Base-by-base conservation (phyloP, 2,113 vertebrate genomes). In the Lagenorhynchus albirostris region DNA sequence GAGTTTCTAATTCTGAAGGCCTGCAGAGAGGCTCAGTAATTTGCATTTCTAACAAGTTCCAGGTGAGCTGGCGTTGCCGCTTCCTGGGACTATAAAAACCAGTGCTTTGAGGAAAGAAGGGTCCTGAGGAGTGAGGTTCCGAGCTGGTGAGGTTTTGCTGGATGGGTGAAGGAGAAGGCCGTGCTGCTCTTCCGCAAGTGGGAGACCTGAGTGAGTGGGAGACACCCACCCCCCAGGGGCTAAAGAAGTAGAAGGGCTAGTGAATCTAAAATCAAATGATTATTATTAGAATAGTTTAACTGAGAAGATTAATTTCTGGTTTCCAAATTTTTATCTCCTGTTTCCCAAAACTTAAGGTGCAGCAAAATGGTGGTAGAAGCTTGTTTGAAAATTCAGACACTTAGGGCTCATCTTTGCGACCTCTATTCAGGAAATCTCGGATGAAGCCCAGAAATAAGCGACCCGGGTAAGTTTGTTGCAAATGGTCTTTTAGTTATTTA, bases 41-140 rank as follows among this genome's bases (percentile, higher is more conserved):
- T 86, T 92, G 23, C 88, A 92, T n/a, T 83, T 94, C 25, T 92
- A 92, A 79, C 23, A 84, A 81, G 33, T 71, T 96, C 18, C 58
- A 76, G 3, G 47, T 73, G 38, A 83, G 23, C 29, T 63, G 33
- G 47, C 41, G 3, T 41, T 58, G 12, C 25, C 65, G 18, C 5
- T n/a, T 76, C 29, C 8, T 18, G 8, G 20, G 63, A 68, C 9
- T 80, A 26, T 62, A 26, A 77, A 68, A 67, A 77, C 4, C 25
- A 55, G n/a, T 74, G 2, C 31, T 93, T 29, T 63, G 41, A 67
- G 9, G 8, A 62, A 68, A 50, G 21, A 67, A 50, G 36, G 4
- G 0, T n/a, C 3, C 53, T 71, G 20, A 67, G n/a, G 31, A 73
- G 58, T 55, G 70, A 23, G 4, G 53, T 73, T 85, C 36, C 36